Evolutionary conservation across 2,797 vertebrate species (phyloP), one percentile per base, ranked within the genome.

Genomic region (Arctocebus calabarensis): DNA sequence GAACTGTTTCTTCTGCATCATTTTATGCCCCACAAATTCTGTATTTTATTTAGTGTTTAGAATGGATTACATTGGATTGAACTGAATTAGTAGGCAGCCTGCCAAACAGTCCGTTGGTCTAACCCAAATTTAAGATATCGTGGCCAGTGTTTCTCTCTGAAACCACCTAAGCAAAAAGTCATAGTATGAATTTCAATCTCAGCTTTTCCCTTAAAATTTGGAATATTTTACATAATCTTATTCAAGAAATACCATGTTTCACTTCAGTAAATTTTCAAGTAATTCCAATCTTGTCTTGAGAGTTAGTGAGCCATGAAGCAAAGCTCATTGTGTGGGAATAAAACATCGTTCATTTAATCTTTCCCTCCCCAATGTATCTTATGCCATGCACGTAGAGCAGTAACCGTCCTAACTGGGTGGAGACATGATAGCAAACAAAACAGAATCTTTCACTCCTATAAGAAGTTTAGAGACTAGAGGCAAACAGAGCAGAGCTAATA

Each of bases 221-320:
- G 55, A 95, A 55, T 34, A 29, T 43, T 85, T 96, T 90, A 37
- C 0, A 25, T 66, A 93, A 74, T 64, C 43, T 85, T 52, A 0
- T 71, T 68, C 81, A 86, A 93, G 79, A 83, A 94, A 96, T 88
- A 94, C 27, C n/a, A 85, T 73, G 17, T 88, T 86, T 90, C 20
- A 92, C 40, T 52, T 88, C 64, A 59, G 32, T 75, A n/a, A 83
- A 85, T 83, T 96, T 92, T 90, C 25, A 81, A 89, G 62, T 32
- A 79, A 79, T 9, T 78, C 23, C 82, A 45, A 73, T 96, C 23
- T 89, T 84, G 3, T 93, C 27, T 89, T 45, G 86, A 20, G 40
- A 96, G n/a, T 64, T 91, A 93, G 88, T 64, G 34, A 81, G 29
- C 13, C 62, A 86, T 23, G 68, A 19, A 62, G 48, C 71, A 89